These are phyloP conservation scores for Labeo catla DNA, from an alignment of 2,113 vertebrate genomes.

Conservation along the genomic window DNA sequence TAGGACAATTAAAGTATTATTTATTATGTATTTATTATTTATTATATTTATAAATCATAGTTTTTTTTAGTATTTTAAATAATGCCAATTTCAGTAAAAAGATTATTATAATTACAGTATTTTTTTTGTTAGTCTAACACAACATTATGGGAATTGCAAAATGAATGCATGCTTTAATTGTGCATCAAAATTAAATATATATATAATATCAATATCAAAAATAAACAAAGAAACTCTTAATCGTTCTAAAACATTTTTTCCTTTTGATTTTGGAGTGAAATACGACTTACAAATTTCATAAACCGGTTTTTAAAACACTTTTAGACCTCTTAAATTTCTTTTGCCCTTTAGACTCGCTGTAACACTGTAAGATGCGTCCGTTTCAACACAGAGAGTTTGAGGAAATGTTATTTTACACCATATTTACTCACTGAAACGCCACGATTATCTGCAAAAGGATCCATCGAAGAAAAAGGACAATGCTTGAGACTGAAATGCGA, in stretches of 20 bases:
- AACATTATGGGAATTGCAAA: background rate
- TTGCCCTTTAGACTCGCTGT: background rate
- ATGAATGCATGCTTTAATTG: background rate
- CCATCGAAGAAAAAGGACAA: constrained; percentile 19
- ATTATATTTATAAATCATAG: background rate
- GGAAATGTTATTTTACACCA: background rate
- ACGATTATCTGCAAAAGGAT: constrained; percentile 42
- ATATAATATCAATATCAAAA: too few species aligned
- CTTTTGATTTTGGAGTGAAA: background rate
- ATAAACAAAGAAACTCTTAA: background rate
- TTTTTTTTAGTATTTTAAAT: too few species aligned
- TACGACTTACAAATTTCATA: background rate
- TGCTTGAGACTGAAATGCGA: constrained; percentile 22
- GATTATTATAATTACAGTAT: too few species aligned
- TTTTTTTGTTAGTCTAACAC: too few species aligned
- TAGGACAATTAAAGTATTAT: background rate
- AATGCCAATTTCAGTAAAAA: too few species aligned
- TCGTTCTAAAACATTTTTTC: background rate
- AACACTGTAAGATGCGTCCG: background rate
- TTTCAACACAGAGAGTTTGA: background rate
- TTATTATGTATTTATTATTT: background rate
- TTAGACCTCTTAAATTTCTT: background rate
- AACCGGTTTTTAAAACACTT: background rate
- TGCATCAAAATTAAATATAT: background rate
- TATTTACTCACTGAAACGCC: constrained; percentile 42